Percentiles rank a stretch among this genome's conserved stretches.
Evolutionary conservation across 1,140 invertebrate genomes (phyloP).

Genomic region (Colletes latitarsis): DNA sequence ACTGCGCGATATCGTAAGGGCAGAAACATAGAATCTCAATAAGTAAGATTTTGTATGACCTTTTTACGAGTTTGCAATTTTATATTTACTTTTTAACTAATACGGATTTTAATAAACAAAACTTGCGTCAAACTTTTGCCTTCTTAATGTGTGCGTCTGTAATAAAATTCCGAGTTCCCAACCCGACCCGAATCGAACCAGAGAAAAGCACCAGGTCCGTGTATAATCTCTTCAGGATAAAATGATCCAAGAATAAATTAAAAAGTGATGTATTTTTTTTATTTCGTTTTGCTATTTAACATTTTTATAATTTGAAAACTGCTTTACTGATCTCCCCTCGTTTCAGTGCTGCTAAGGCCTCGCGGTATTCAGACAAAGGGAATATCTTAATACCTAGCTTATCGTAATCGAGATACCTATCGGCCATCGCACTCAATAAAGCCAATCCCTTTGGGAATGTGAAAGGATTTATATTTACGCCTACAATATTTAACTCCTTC

Average conservation of each 20-base stretch:
- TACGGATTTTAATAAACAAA: constrained; percentile 62
- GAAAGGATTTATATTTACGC: constrained; percentile 86
- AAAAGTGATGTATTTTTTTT: no score
- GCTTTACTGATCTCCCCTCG: constrained; percentile 85
- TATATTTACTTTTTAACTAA: constrained; percentile 64
- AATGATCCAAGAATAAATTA: neutral
- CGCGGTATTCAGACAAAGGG: constrained; percentile 82
- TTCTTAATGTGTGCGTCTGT: neutral
- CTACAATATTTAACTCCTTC: constrained; percentile 85
- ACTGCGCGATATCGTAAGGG: constrained; percentile 17
- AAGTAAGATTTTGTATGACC: constrained; percentile 60
- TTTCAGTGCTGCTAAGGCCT: constrained; percentile 83
- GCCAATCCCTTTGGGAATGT: constrained; percentile 84
- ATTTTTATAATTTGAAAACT: constrained; percentile 82
- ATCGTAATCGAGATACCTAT: constrained; percentile 84
- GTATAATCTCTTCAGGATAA: neutral
- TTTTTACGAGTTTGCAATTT: constrained; percentile 69
- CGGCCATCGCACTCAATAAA: constrained; percentile 84
- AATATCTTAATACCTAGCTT: constrained; percentile 85
- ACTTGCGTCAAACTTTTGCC: constrained; percentile 2
- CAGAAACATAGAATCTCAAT: constrained; percentile 40
- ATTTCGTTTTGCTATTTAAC: no score
- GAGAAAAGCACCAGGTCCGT: no score
- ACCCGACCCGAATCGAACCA: no score
- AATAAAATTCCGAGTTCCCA: no score